Base-by-base conservation (phyloP, 2,888 invertebrate species). In the Keiferia lycopersicella region DNA sequence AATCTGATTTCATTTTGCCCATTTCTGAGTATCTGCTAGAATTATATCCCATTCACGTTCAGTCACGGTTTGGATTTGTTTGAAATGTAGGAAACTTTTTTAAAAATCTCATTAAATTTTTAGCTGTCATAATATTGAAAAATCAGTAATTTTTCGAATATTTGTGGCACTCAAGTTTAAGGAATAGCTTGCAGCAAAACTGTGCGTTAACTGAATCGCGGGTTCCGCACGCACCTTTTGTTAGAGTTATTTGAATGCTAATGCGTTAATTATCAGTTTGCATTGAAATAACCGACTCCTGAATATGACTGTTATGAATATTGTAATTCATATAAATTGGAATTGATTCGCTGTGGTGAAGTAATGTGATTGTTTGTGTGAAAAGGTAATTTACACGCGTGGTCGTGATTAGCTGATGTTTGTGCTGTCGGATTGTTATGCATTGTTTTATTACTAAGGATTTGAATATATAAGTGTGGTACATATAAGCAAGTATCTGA, bases 231-330 rank as follows among this genome's bases (percentile, higher is more conserved):
- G 71, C 83, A 87, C 87, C 87, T 88, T 88, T 89, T 88, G 87
- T 87, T 77, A 77, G 77, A 73, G 83, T 86, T 83, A 89, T 91
- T 91, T 87, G 86, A 83, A 91, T 91, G 89, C 79, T 90, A 91
- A 91, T 89, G 78, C 78, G 82, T 89, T 89, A 84, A 90, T 90
- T 88, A 89, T 81, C 86, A 83, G 80, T 86, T 89, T 89, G 78
- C 70, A 68, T 64, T 66, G 72, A 74, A 76, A 71, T 73, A 72
- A 72, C 75, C 64, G 64, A 56, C 65, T 66, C 65, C 67, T 67
- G 69, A 66, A 66, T 72, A 71, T 70, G 73, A 72, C 71, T 74
- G 84, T 79, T 84, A 88, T 88, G 88, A 88, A 89, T 89, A 88
- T 89, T 88, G 78, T 85, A 81, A 84, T 88, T 84, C 73, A 78